These are phyloP conservation scores for Nothobranchius kuhntae DNA, from an alignment of 2,113 vertebrate species.

Conservation along the genomic window DNA sequence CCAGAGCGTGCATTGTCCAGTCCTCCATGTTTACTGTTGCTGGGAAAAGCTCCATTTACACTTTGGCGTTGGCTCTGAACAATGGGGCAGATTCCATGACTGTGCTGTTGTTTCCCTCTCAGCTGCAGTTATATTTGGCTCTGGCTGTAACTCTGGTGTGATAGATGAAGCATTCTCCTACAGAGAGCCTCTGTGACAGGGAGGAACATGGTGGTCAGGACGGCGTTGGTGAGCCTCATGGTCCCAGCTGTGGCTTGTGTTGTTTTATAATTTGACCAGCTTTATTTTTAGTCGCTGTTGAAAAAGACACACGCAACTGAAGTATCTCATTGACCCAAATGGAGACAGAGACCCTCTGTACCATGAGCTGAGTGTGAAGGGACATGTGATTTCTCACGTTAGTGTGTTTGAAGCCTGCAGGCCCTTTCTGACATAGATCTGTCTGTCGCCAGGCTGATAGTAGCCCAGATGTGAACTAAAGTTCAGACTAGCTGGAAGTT, in stretches of 20 bases:
- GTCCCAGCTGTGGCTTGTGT: slow-evolving; percentile 23
- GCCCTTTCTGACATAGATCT: background rate
- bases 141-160: slow-evolving; percentile 49
- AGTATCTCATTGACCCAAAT: slow-evolving; percentile 56
- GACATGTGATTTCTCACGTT: slow-evolving; percentile 1
- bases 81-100: slow-evolving; percentile 76
- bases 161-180: slow-evolving; percentile 51
- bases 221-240: slow-evolving; percentile 18
- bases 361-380: slow-evolving; percentile 2
- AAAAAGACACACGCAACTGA: slow-evolving; percentile 41
- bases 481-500: too few species aligned
- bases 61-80: slow-evolving; percentile 66
- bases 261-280: slow-evolving; percentile 39
- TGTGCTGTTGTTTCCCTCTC: slow-evolving; percentile 65
- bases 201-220: slow-evolving; percentile 19
- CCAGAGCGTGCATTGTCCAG: slow-evolving; percentile 63
- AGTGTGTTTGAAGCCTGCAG: slow-evolving; percentile 6
- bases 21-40: slow-evolving; percentile 63
- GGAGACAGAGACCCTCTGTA: slow-evolving; percentile 41
- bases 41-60: slow-evolving; percentile 72
- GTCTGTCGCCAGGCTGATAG: background rate
- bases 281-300: slow-evolving; percentile 61
- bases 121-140: slow-evolving; percentile 64
- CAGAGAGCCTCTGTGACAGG: slow-evolving; percentile 26
- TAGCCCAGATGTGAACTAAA: too few species aligned